Evolutionary conservation across 2,113 vertebrate species (phyloP).

Genomic region (Odocoileus virginianus): DNA sequence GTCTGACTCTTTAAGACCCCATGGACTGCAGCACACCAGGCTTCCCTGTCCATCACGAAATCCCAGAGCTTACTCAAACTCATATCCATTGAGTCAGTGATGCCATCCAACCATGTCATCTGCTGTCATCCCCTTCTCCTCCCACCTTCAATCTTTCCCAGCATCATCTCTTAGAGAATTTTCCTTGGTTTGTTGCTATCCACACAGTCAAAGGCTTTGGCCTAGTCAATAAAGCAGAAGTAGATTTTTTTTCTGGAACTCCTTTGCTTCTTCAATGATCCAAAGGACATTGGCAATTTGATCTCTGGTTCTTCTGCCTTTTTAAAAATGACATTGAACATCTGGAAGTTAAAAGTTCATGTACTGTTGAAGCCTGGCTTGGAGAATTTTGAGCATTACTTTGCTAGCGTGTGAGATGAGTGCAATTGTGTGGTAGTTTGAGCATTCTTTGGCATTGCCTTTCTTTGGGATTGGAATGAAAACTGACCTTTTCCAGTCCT

Average conservation of each 20-base stretch:
- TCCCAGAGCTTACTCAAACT: neutral
- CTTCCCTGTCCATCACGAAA: neutral
- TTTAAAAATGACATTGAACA: neutral
- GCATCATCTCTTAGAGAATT: neutral
- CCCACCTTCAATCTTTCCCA: neutral
- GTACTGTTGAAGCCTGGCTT: neutral
- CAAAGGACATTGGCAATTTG: neutral
- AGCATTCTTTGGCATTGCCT: too few species aligned
- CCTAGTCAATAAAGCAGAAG: neutral
- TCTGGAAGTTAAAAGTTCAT: neutral
- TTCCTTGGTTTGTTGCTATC: neutral
- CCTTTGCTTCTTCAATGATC: neutral
- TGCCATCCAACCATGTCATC: neutral
- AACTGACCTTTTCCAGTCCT: neutral
- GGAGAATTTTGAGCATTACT: neutral
- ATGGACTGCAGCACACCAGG: neutral
- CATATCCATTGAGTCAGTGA: neutral
- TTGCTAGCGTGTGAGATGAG: neutral
- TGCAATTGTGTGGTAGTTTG: neutral
- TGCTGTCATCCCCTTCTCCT: neutral
- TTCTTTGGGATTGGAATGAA: neutral
- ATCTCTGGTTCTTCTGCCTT: neutral
- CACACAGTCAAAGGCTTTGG: neutral
- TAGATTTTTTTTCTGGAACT: neutral
- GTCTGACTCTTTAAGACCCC: rapidly evolving